These are phyloP conservation scores for Actenoides hombroni DNA, from an alignment of 2,113 vertebrate genomes.

Conservation along the genomic window DNA sequence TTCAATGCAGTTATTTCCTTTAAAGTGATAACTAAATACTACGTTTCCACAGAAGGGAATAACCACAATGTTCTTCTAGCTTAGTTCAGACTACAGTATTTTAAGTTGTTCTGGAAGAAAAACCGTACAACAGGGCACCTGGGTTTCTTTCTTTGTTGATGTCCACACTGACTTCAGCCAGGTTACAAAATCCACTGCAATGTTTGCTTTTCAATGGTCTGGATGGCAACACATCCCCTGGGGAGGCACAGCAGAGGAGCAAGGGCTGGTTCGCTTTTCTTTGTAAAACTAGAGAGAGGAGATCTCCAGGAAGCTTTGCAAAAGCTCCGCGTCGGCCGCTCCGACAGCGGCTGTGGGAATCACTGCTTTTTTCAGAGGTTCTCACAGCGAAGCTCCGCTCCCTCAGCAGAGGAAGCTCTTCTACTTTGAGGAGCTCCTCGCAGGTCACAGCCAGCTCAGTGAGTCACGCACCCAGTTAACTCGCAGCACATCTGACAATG, in stretches of 20 bases:
- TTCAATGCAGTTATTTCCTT: neutral
- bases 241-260: neutral
- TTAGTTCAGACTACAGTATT: neutral
- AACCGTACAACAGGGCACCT: neutral
- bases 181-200: conserved; percentile 46
- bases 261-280: neutral
- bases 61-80: neutral
- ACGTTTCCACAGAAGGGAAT: neutral
- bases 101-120: neutral
- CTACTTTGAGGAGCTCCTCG: neutral
- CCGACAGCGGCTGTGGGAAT: neutral
- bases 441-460: conserved; percentile 34
- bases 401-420: neutral
- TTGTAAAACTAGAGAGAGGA: neutral
- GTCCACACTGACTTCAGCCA: neutral
- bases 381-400: neutral
- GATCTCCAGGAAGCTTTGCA: neutral
- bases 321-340: conserved; percentile 17
- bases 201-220: conserved; percentile 37
- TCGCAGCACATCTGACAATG: neutral
- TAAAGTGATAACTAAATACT: neutral
- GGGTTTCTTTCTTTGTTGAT: conserved; percentile 13
- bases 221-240: conserved; percentile 4
- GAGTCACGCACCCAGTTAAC: conserved; percentile 8
- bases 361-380: neutral